These are phyloP conservation scores for Camptogramma bilineatum DNA, from an alignment of 2,888 invertebrate genomes.

Conservation along the genomic window DNA sequence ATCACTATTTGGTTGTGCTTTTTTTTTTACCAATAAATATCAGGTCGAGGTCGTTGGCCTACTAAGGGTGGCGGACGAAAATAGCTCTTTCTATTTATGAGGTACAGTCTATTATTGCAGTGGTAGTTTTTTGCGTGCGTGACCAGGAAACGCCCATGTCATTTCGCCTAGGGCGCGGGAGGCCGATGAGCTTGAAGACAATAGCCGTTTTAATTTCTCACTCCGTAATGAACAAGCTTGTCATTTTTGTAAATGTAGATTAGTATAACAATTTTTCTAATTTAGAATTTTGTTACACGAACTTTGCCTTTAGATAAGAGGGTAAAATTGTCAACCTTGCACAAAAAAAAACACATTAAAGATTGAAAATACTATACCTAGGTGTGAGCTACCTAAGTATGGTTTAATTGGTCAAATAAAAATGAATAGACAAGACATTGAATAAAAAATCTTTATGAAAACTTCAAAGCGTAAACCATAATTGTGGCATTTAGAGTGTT, in stretches of 20 bases:
- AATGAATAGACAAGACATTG: too few species aligned
- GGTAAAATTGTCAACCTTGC: too few species aligned
- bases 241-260: not conserved
- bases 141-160: constrained; percentile 73
- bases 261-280: not conserved
- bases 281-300: not conserved
- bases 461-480: too few species aligned
- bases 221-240: constrained; percentile 12
- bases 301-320: too few species aligned
- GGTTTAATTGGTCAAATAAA: too few species aligned
- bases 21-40: constrained; percentile 63
- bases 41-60: constrained; percentile 59
- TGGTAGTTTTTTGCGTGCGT: constrained; percentile 60
- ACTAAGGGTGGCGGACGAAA: constrained; percentile 47
- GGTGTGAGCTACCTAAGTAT: too few species aligned
- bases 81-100: constrained; percentile 54
- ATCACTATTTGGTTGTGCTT: constrained; percentile 64
- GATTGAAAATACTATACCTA: too few species aligned
- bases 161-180: constrained; percentile 68
- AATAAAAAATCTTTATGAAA: too few species aligned
- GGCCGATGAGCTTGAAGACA: constrained; percentile 46
- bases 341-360: too few species aligned
- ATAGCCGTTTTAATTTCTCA: constrained; percentile 40
- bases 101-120: constrained; percentile 53
- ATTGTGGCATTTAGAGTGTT: too few species aligned